phyloP scores from a whole-genome alignment of 2,888 invertebrate genomes.

The Idaea biselata region DNA sequence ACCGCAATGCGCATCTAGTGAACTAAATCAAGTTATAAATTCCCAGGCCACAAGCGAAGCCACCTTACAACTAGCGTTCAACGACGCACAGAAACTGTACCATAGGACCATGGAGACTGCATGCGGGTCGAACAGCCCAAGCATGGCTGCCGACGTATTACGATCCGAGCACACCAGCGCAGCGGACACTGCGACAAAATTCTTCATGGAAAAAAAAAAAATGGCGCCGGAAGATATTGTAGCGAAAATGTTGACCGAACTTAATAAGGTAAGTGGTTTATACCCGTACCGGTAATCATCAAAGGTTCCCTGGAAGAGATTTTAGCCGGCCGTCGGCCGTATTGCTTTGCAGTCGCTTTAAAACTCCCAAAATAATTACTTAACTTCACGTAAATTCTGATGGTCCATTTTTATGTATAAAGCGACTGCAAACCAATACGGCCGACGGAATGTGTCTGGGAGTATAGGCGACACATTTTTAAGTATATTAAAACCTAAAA shows the following conservation, averaged over 20 bases:
- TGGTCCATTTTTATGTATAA: too few species aligned
- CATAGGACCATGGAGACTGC: neutral
- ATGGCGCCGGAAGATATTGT: neutral
- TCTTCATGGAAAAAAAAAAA: neutral
- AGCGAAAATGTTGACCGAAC: neutral
- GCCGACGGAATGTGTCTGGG: too few species aligned
- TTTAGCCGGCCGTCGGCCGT: too few species aligned
- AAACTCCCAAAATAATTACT: too few species aligned
- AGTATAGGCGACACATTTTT: too few species aligned
- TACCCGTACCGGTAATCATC: too few species aligned
- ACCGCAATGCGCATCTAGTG: neutral
- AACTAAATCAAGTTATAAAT: neutral
- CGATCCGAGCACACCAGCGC: neutral
- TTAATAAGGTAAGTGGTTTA: neutral
- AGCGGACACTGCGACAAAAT: neutral
- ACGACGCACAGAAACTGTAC: neutral
- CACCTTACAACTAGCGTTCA: neutral
- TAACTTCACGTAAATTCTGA: too few species aligned
- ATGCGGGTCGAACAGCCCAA: neutral
- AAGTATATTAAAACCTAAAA: too few species aligned
- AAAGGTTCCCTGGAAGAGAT: too few species aligned
- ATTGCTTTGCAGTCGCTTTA: too few species aligned
- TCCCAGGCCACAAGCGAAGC: slow-evolving; percentile 3
- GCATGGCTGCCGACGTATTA: neutral
- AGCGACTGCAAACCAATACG: too few species aligned